Evolutionary conservation across 2,888 invertebrate genomes (phyloP).

Genomic region (Orthosia gracilis): DNA sequence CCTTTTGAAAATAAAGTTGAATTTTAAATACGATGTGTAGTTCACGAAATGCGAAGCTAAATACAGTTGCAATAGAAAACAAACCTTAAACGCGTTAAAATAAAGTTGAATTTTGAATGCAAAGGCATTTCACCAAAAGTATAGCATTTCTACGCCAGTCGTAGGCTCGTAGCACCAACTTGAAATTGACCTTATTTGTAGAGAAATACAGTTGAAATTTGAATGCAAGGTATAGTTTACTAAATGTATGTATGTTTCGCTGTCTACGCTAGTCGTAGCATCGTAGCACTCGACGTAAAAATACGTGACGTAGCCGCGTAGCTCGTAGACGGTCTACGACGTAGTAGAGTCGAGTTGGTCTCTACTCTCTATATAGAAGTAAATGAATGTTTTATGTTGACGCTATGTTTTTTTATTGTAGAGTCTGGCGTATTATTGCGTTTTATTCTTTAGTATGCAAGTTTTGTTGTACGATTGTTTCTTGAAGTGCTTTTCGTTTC

Average conservation of each 20-base stretch:
- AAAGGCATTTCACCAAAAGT: neutral
- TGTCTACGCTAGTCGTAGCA: slow-evolving; percentile 77
- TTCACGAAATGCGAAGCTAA: neutral
- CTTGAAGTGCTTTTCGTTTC: slow-evolving; percentile 1
- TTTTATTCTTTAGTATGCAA: slow-evolving; percentile 30
- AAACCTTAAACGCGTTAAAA: neutral
- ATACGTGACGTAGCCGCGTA: slow-evolving; percentile 79
- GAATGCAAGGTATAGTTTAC: neutral
- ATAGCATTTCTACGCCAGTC: too few relatives aligned
- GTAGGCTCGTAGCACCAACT: too few relatives aligned
- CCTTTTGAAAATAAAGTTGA: neutral
- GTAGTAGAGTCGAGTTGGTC: slow-evolving; percentile 74
- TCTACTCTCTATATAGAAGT: slow-evolving; percentile 32
- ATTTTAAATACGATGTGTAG: neutral
- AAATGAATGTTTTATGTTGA: slow-evolving; percentile 60
- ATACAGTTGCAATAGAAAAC: neutral
- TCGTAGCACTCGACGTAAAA: slow-evolving; percentile 80
- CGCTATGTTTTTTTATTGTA: slow-evolving; percentile 21
- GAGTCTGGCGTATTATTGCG: slow-evolving; percentile 40
- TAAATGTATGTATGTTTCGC: slow-evolving; percentile 54
- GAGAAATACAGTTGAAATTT: slow-evolving; percentile 17
- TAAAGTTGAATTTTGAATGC: slow-evolving; percentile 19
- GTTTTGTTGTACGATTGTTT: slow-evolving; percentile 26
- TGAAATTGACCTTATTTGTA: rapidly evolving
- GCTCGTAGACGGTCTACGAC: slow-evolving; percentile 81